Conservation (phyloP, 2,113 vertebrate species). For the Melanotaenia duboulayi region DNA sequence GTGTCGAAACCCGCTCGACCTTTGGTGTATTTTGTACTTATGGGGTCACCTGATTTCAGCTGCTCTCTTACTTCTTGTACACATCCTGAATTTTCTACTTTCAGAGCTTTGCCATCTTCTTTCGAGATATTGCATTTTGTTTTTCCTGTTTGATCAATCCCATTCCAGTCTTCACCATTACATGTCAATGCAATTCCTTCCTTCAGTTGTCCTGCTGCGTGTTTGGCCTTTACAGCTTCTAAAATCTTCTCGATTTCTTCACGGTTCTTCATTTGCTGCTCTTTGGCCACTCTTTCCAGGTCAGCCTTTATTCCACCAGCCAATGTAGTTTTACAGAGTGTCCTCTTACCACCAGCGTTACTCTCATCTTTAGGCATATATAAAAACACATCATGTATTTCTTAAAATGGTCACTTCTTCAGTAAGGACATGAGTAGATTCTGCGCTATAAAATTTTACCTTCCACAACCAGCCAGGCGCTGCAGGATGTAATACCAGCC, state of each 20-base stretch:
- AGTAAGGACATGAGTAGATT: not conserved
- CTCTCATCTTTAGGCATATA: constrained; percentile 53
- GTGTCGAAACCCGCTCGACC: constrained; percentile 33
- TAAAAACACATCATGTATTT: not conserved
- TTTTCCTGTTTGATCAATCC: not conserved
- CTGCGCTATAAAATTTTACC: constrained; percentile 69
- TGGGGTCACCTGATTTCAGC: not conserved
- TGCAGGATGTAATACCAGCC: constrained; percentile 81
- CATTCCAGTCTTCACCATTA: constrained; percentile 8
- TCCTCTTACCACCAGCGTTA: constrained; percentile 51
- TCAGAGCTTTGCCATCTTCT: constrained; percentile 1
- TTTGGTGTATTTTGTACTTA: constrained; percentile 18
- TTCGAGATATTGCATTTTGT: not conserved
- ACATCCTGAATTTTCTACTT: not conserved
- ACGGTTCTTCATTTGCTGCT: constrained; percentile 67
- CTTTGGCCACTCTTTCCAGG: constrained; percentile 68
- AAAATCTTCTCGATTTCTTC: constrained; percentile 67
- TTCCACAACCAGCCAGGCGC: constrained; percentile 88
- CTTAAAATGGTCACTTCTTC: not conserved
- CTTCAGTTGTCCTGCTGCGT: constrained; percentile 28
- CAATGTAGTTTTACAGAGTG: constrained; percentile 51
- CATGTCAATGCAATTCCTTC: not conserved
- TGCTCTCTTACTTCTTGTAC: not conserved
- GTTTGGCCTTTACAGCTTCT: constrained; percentile 50
- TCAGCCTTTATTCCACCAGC: constrained; percentile 46